Base-by-base conservation (phyloP, 2,113 vertebrate species). In the Cyphomyrus plagiostoma region DNA sequence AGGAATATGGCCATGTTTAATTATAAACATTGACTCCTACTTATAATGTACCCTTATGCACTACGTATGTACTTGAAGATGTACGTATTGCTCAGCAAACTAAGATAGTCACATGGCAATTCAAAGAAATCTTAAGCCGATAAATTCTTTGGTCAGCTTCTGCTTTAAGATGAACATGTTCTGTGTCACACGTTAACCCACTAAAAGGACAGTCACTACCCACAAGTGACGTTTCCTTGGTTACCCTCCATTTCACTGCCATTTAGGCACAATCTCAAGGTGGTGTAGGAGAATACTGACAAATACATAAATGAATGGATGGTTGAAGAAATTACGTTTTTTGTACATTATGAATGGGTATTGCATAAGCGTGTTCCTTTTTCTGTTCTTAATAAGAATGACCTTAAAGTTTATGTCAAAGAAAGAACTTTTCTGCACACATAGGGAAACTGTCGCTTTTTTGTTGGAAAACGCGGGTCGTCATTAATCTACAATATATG, bases 141-240 rank as follows among this genome's bases (percentile, higher is more conserved):
- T 94, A 94, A 92, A 94, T 95, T 95, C 94, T 92, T 62, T 90
- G 92, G 93, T 94, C 93, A 94, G 94, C 95, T 95, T 94, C 93
- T 91, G 90, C 90, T 95, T 94, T 94, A 95, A 94, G 92, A 95
- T 91, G 84, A 94, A 95, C 94, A 95, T 95, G 94, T 96, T 95
- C 95, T 93, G 92, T 92, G 93, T 94, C 93, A 89, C 93, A 94
- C 95, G 95, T 94, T 92, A 95, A 95, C 95, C 93, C 93, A 89
- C 35, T n/a, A 92, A 92, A 91, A 92, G 93, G 92, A 93, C 90
- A 90, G 89, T 48, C 92, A 92, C 92, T 92, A 86, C 49, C 86
- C 86, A 89, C 85, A 87, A 56, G 87, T 74, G 86, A 77, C 52
- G 49, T 90, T 90, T 89, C 21, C 62, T 70, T 66, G 9, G 62